Evolutionary conservation across 37 sponge, comb jelly and placozoan species (phyloP).

Genomic region (Spongilla lacustris): DNA sequence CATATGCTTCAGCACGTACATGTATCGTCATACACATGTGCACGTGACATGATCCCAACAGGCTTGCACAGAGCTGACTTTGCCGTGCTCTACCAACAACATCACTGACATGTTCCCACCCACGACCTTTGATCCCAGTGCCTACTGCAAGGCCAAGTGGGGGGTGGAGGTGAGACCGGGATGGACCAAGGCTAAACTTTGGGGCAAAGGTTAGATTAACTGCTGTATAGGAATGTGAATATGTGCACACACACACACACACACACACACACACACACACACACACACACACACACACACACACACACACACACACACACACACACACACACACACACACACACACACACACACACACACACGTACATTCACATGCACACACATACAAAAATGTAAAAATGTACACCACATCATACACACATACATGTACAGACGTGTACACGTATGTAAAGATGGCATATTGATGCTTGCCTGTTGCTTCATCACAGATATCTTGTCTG

Average conservation of each 20-base stretch:
- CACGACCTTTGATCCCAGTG: slow-evolving; percentile 20
- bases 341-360: no score
- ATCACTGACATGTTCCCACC: slow-evolving; percentile 93
- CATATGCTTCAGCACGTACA: background rate
- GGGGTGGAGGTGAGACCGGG: slow-evolving; percentile 23
- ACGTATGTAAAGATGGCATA: background rate
- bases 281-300: no score
- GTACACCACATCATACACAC: no score
- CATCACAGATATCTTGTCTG: slow-evolving; percentile 51
- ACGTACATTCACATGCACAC: no score
- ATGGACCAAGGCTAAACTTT: slow-evolving; percentile 60
- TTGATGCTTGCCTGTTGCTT: no score
- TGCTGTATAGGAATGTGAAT: no score
- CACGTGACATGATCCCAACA: slow-evolving; percentile 29
- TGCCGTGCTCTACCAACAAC: slow-evolving; percentile 74
- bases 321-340: no score
- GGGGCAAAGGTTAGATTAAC: slow-evolving; percentile 65
- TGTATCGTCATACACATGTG: background rate
- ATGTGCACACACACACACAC: no score
- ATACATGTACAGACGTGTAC: background rate
- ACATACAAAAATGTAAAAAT: no score
- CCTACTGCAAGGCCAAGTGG: slow-evolving; percentile 58
- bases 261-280: no score
- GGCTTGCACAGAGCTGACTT: slow-evolving; percentile 85
- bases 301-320: no score